Evolutionary conservation across 2,113 vertebrate species (phyloP), one percentile per base, ranked within the genome.

Genomic region (Rafetus swinhoei): DNA sequence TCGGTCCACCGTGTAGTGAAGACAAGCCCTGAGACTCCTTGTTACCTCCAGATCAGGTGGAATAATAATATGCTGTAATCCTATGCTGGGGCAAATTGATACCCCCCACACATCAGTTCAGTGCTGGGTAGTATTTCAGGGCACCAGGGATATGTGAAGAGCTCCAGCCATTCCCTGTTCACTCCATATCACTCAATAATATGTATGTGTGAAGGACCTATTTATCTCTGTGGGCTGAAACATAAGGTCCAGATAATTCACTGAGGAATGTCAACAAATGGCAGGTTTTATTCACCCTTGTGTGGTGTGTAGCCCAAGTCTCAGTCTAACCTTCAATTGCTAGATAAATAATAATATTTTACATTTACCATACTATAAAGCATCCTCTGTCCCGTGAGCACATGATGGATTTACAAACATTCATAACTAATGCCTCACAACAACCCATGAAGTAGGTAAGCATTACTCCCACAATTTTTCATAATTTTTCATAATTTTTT

Each of bases 351-450:
- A 76, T 39, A 39, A n/a, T 65, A 65, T 16, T n/a, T 32, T 19
- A 19, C 7, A n/a, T 69, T n/a, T 69, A 16, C 82, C 57, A 93
- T 45, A 32, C 39, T 35, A 80, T 29, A 32, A 56, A 94, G 74
- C 9, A 76, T 84, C 85, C 90, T 85, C 50, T 81, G 39, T 84
- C 27, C 39, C 82, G 62, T 83, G 85, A 60, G 62, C 88, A 89
- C 56, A 89, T 89, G 57, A 74, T 55, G 74, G 45, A 95, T 91
- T 93, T 81, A 90, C 52, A 79, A 79, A 79, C 29, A 56, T 12
- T 74, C 72, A 82, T 53, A 84, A 95, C 85, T 53, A 90, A 95
- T 24, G 25, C 7, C 59, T 87, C 65, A 72, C 62, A 35, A 80
- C 39, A 92, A 94, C n/a, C 74, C 50, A 55, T 54, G 35, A 82